Evolutionary conservation across 2,888 invertebrate genomes (phyloP).

Genomic region (Rhodophaea formosa): DNA sequence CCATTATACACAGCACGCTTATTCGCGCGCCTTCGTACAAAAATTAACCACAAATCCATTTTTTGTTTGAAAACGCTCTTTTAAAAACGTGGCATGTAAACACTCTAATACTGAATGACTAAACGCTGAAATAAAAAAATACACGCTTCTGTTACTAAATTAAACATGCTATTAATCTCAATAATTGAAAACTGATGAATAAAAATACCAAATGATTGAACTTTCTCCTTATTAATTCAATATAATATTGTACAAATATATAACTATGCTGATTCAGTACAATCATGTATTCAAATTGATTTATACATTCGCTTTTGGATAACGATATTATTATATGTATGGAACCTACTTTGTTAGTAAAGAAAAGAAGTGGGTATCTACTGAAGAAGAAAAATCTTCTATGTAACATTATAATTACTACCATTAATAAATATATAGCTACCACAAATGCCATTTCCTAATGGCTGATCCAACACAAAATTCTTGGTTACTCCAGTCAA

Average conservation of each 20-base stretch:
- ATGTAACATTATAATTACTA: background rate
- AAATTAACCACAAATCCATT: too few relatives aligned
- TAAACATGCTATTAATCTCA: slow-evolving; percentile 1
- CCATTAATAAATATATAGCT: slow-evolving; percentile 3
- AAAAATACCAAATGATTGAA: background rate
- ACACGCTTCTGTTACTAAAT: background rate
- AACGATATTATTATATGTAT: background rate
- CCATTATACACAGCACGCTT: too few relatives aligned
- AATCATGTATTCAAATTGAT: background rate
- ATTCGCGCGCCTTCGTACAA: too few relatives aligned
- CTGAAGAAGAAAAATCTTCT: background rate
- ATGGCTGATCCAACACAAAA: slow-evolving; percentile 26
- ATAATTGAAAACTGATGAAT: background rate
- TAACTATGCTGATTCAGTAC: slow-evolving; percentile 34
- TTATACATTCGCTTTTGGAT: background rate
- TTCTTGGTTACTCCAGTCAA: slow-evolving; percentile 9
- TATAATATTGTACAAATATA: slow-evolving; percentile 9
- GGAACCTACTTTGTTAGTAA: background rate
- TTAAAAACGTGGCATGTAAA: too few relatives aligned
- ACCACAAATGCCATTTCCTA: background rate
- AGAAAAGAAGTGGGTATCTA: background rate
- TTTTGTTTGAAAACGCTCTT: too few relatives aligned
- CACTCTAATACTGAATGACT: slow-evolving; percentile 42
- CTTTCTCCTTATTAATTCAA: slow-evolving; percentile 22
- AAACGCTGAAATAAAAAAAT: slow-evolving; percentile 1